Percentiles rank a stretch among this genome's conserved stretches.
These are phyloP conservation scores for Onychomys torridus DNA, from an alignment of 2,797 vertebrate genomes.

Conservation along the genomic window DNA sequence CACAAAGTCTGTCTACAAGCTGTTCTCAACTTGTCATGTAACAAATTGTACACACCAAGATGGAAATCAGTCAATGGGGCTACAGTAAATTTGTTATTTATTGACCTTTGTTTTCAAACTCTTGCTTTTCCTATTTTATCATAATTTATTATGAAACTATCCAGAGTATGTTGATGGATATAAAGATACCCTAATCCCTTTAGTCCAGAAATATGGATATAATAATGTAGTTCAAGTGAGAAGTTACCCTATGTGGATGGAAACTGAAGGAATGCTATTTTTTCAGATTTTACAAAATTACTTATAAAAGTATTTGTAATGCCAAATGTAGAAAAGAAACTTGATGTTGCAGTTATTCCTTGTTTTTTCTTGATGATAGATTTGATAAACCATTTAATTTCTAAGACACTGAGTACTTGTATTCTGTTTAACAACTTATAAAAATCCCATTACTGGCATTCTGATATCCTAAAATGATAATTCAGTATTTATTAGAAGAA, in stretches of 20 bases:
- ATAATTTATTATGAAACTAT: background rate
- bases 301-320: slow-evolving; percentile 41
- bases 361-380: background rate
- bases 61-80: background rate
- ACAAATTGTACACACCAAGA: background rate
- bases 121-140: background rate
- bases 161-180: background rate
- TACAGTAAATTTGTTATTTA: slow-evolving; percentile 12
- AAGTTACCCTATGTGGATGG: background rate
- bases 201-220: background rate
- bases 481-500: slow-evolving; percentile 56
- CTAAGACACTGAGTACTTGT: slow-evolving; percentile 4
- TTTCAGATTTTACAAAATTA: slow-evolving; percentile 44
- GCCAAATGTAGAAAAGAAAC: slow-evolving; percentile 26
- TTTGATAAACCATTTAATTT: slow-evolving; percentile 30
- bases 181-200: background rate
- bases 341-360: background rate
- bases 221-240: background rate
- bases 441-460: background rate
- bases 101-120: slow-evolving; percentile 19
- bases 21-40: background rate
- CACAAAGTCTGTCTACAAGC: background rate
- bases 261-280: background rate
- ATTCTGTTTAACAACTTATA: slow-evolving; percentile 21
- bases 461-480: background rate